phyloP scores from a whole-genome alignment of 2,797 vertebrate species.

The Prunella strophiata region DNA sequence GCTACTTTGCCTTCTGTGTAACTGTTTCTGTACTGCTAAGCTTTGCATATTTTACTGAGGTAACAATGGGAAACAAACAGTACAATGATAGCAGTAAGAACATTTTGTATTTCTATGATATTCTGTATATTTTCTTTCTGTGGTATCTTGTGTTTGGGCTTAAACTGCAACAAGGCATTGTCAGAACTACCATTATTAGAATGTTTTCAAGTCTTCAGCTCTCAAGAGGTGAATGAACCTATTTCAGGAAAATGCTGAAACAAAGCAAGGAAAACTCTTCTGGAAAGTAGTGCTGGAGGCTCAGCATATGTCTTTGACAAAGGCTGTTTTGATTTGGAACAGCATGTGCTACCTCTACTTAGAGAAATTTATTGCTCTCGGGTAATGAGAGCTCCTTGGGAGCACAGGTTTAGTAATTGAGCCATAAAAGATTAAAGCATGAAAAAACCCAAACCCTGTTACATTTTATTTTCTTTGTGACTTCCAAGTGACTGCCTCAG shows the following conservation, averaged over 20 bases:
- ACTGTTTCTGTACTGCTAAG: not conserved
- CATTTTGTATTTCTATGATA: not conserved
- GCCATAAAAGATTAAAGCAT: not conserved
- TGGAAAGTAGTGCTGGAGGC: not conserved
- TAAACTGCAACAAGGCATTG: not conserved
- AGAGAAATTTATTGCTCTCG: not conserved
- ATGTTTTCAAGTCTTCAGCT: not conserved
- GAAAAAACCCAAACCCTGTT: not conserved
- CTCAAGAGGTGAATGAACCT: not conserved
- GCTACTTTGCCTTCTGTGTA: not conserved
- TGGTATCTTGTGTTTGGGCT: not conserved
- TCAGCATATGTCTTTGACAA: not conserved
- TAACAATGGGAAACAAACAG: not conserved
- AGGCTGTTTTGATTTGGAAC: not conserved
- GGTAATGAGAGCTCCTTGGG: not conserved
- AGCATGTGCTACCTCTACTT: not conserved
- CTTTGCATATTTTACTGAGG: not conserved
- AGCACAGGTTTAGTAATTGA: not conserved
- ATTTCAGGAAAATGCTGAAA: not conserved
- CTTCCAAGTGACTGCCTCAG: not conserved
- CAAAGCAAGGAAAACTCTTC: not conserved
- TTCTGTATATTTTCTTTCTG: not conserved
- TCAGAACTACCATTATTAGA: not conserved
- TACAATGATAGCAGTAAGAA: not conserved
- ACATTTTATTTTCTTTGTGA: not conserved